Conservation (phyloP, 2,797 vertebrate species). For the Rachycentron canadum region DNA sequence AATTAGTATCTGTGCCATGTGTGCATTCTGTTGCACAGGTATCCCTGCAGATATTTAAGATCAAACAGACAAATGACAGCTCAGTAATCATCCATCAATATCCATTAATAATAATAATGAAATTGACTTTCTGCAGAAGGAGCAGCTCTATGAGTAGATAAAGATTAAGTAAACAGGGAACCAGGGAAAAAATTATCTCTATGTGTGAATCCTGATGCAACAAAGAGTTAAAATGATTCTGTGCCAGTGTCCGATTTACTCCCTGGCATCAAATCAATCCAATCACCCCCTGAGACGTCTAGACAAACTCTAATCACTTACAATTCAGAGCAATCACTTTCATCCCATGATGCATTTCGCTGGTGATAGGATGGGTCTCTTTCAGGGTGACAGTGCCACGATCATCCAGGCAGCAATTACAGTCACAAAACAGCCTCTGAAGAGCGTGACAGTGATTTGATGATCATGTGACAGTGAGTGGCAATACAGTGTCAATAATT, state of each 20-base stretch:
- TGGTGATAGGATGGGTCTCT: slow-evolving; percentile 66
- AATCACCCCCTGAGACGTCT: slow-evolving; percentile 72
- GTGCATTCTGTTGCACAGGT: not conserved
- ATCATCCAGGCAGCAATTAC: slow-evolving; percentile 73
- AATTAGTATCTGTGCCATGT: not conserved
- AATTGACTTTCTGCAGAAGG: not conserved
- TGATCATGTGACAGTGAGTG: slow-evolving; percentile 56
- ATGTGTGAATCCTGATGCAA: slow-evolving; percentile 42
- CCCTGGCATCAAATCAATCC: slow-evolving; percentile 77
- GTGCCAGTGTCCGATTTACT: slow-evolving; percentile 72
- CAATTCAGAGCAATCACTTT: slow-evolving; percentile 80
- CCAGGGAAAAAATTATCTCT: not conserved
- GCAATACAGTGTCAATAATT: slow-evolving; percentile 57
- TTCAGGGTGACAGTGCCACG: slow-evolving; percentile 57
- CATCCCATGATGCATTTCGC: slow-evolving; percentile 75
- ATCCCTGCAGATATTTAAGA: not conserved
- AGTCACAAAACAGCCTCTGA: slow-evolving; percentile 63
- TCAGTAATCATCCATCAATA: not conserved
- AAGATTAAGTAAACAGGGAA: not conserved
- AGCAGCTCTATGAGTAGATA: not conserved
- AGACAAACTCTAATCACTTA: slow-evolving; percentile 81
- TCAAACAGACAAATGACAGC: not conserved
- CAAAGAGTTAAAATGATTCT: slow-evolving; percentile 57
- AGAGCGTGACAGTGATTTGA: slow-evolving; percentile 66
- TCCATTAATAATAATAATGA: not conserved